Conservation (phyloP, 2,113 vertebrate genomes). For the Glaucomys volans region DNA sequence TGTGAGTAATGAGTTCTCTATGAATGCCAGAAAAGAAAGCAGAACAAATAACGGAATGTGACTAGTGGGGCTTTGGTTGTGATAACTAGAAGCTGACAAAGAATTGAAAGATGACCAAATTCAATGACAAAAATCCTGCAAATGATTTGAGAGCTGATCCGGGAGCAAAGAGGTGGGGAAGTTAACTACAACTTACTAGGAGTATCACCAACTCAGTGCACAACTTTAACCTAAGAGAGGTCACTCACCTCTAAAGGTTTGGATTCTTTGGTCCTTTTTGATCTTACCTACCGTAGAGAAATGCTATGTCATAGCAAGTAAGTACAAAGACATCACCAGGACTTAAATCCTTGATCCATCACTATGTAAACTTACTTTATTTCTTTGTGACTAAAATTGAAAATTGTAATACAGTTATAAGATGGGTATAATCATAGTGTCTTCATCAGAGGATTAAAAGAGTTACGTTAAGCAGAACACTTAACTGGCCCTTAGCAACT, state of each 20-base stretch:
- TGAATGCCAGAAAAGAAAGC: background rate
- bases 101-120: background rate
- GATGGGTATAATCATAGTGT: background rate
- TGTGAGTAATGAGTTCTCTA: background rate
- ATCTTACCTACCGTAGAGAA: background rate
- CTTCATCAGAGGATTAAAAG: background rate
- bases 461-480: background rate
- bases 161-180: background rate
- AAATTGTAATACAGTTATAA: background rate
- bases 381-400: constrained; percentile 1
- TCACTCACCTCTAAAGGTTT: background rate
- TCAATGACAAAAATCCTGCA: background rate
- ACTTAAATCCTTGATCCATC: background rate
- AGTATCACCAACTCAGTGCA: background rate
- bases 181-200: background rate
- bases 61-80: background rate
- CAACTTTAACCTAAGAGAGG: background rate
- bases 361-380: background rate
- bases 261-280: background rate
- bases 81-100: background rate
- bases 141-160: background rate
- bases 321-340: background rate
- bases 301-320: background rate
- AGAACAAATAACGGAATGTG: background rate
- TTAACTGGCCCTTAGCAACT: background rate